Percentiles rank a stretch among this genome's conserved stretches.
These are phyloP conservation scores for Arenaria interpres DNA, from an alignment of 2,113 vertebrate species.

Conservation along the genomic window DNA sequence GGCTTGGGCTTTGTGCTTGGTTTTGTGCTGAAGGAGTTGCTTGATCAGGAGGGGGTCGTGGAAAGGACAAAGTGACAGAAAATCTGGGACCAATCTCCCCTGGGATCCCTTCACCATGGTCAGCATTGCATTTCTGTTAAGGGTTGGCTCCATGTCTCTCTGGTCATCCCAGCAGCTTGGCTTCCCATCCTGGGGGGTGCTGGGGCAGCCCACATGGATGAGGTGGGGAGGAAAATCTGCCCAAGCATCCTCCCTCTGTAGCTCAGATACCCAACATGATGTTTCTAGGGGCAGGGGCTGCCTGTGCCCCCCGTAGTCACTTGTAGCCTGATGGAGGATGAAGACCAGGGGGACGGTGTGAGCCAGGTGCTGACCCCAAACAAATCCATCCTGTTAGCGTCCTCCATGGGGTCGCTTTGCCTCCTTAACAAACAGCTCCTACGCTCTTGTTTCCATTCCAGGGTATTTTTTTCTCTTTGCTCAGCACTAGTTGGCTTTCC, in stretches of 20 bases:
- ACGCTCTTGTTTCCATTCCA: accelerated
- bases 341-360: accelerated
- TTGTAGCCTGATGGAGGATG: no score
- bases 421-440: background rate
- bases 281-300: accelerated
- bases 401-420: accelerated
- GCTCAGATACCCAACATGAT: accelerated
- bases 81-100: background rate
- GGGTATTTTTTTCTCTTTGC: background rate
- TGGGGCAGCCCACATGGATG: background rate
- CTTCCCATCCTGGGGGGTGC: no score
- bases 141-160: background rate
- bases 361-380: background rate
- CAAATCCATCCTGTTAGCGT: background rate
- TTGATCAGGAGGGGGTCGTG: background rate
- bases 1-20: background rate
- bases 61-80: background rate
- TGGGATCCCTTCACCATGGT: accelerated
- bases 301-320: accelerated
- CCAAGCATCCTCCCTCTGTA: background rate
- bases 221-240: background rate
- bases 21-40: background rate
- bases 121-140: accelerated
- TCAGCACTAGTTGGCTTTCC: background rate
- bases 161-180: background rate